A percentile compares a stretch with the other conserved stretches of the same genome.
These are phyloP conservation scores for Eclectus roratus DNA, from an alignment of 2,113 vertebrate species.

Conservation along the genomic window DNA sequence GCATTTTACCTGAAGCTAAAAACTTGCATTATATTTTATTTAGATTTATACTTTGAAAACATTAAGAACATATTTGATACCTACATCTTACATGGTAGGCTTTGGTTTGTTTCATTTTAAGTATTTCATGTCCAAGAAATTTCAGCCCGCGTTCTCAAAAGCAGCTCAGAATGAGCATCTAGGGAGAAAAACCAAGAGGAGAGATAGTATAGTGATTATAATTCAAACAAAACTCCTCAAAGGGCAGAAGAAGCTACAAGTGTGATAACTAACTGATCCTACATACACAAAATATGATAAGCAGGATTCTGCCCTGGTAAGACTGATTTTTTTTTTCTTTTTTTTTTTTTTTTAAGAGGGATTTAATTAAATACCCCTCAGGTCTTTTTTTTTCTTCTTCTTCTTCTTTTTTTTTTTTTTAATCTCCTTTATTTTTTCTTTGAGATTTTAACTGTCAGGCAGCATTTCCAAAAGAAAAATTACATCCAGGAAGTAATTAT, in stretches of 20 bases:
- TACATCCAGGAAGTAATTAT: neutral
- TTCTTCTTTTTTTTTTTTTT: too few relatives aligned
- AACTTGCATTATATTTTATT: neutral
- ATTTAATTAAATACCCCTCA: neutral
- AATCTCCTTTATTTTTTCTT: neutral
- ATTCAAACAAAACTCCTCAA: conserved; percentile 9
- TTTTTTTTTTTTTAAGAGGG: neutral
- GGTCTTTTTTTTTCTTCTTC: too few relatives aligned
- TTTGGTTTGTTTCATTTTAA: neutral
- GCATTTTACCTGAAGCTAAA: neutral
- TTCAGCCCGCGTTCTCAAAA: neutral
- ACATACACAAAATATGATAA: neutral
- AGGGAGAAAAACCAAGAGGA: neutral
- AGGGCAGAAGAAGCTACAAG: neutral
- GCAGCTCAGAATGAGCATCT: neutral
- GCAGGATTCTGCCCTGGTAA: neutral
- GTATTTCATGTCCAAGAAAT: neutral
- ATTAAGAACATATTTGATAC: neutral
- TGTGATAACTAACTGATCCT: neutral
- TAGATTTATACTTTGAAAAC: neutral
- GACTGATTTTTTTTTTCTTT: neutral
- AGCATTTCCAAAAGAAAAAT: neutral
- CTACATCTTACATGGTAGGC: neutral
- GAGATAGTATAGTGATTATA: neutral
- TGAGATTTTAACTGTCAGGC: neutral